phyloP scores from a whole-genome alignment of 1,140 invertebrate species.

The Schlechtendalia chinensis region DNA sequence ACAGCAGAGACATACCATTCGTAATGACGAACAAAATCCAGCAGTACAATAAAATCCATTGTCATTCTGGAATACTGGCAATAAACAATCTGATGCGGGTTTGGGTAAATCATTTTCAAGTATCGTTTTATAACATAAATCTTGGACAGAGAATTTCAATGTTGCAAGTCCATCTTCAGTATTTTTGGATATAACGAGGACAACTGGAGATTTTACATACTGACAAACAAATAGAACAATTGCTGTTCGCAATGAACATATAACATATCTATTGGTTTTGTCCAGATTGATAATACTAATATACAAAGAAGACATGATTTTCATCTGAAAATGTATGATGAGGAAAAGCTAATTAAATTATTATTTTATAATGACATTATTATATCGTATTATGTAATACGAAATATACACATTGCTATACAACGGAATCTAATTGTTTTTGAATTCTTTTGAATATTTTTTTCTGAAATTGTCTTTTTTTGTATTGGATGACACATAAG shows the following conservation, averaged over 20 bases:
- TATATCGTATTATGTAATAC: neutral
- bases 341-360: neutral
- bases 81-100: slow-evolving; percentile 58
- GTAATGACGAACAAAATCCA: slow-evolving; percentile 67
- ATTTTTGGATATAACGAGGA: slow-evolving; percentile 18
- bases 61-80: slow-evolving; percentile 61
- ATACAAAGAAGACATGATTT: slow-evolving; percentile 32
- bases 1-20: slow-evolving; percentile 60
- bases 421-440: slow-evolving; percentile 57
- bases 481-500: slow-evolving; percentile 60
- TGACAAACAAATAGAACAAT: slow-evolving; percentile 49
- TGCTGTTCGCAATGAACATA: slow-evolving; percentile 35
- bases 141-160: slow-evolving; percentile 10
- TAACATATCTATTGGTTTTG: slow-evolving; percentile 6
- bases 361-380: neutral
- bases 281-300: slow-evolving; percentile 37
- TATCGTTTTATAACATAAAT: slow-evolving; percentile 34
- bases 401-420: slow-evolving; percentile 47
- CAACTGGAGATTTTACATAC: slow-evolving; percentile 32
- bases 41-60: slow-evolving; percentile 65
- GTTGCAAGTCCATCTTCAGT: neutral
- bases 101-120: slow-evolving; percentile 54
- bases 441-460: slow-evolving; percentile 64
- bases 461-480: slow-evolving; percentile 63
- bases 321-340: slow-evolving; percentile 6